Conservation (phyloP, 2,113 vertebrate genomes). For the Ailurus styani region DNA sequence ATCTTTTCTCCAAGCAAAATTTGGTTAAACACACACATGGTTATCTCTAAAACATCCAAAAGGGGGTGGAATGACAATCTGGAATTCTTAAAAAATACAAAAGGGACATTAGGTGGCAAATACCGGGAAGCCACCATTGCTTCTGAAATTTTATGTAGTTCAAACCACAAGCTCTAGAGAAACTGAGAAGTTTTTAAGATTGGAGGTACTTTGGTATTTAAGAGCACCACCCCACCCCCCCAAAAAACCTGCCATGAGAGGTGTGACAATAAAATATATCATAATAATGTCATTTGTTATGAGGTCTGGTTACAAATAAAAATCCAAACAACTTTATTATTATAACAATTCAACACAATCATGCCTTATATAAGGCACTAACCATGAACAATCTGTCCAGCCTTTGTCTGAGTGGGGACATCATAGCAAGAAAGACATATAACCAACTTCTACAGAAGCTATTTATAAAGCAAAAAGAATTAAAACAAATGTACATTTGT, state of each 20-base stretch:
- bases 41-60: not conserved
- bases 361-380: not conserved
- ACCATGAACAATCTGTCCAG: not conserved
- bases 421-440: not conserved
- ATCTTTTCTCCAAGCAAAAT: not conserved
- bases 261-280: not conserved
- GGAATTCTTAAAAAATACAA: not conserved
- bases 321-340: not conserved
- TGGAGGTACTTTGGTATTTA: not conserved
- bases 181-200: not conserved
- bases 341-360: not conserved
- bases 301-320: not conserved
- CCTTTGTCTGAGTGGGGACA: not conserved
- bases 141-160: not conserved
- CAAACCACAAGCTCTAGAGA: not conserved
- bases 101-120: not conserved
- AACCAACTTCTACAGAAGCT: not conserved
- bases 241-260: not conserved
- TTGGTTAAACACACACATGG: not conserved
- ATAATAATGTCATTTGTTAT: not conserved
- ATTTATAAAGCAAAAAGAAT: not conserved
- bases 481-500: not conserved
- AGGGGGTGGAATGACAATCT: not conserved
- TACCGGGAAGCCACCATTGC: not conserved
- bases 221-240: not conserved